Conservation (phyloP, 2,888 invertebrate species). For the Tholera decimalis region DNA sequence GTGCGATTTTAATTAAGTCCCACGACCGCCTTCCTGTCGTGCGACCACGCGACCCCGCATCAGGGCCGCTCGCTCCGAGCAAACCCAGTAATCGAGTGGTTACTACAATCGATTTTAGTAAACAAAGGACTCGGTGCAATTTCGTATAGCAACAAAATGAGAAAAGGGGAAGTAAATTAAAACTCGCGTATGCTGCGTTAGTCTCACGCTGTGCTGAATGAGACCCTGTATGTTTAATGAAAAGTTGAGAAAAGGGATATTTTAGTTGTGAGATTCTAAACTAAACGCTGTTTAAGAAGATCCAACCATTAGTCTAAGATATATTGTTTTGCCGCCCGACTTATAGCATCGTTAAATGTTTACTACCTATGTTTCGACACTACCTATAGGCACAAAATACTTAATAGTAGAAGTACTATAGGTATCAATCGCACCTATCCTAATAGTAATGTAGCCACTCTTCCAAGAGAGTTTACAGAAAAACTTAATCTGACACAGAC, state of each 20-base stretch:
- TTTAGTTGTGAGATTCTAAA: constrained; percentile 6
- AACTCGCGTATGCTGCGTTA: constrained; percentile 40
- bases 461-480: too few relatives aligned
- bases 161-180: constrained; percentile 40
- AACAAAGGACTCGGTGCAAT: constrained; percentile 49
- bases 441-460: too few relatives aligned
- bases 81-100: constrained; percentile 53
- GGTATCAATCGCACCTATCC: too few relatives aligned
- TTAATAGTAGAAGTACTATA: too few relatives aligned
- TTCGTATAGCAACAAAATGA: constrained; percentile 39
- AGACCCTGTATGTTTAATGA: constrained; percentile 10
- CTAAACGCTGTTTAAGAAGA: constrained; percentile 11
- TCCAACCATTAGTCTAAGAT: too few relatives aligned
- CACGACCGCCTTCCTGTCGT: constrained; percentile 49
- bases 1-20: constrained; percentile 64
- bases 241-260: constrained; percentile 23
- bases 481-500: too few relatives aligned
- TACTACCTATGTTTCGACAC: too few relatives aligned
- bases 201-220: constrained; percentile 29
- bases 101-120: constrained; percentile 55
- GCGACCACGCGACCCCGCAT: constrained; percentile 49
- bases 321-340: too few relatives aligned
- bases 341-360: too few relatives aligned
- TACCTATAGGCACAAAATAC: too few relatives aligned
- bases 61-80: constrained; percentile 38